phyloP scores from a whole-genome alignment of 1,140 invertebrate species.

The Drosophila tropicalis region DNA sequence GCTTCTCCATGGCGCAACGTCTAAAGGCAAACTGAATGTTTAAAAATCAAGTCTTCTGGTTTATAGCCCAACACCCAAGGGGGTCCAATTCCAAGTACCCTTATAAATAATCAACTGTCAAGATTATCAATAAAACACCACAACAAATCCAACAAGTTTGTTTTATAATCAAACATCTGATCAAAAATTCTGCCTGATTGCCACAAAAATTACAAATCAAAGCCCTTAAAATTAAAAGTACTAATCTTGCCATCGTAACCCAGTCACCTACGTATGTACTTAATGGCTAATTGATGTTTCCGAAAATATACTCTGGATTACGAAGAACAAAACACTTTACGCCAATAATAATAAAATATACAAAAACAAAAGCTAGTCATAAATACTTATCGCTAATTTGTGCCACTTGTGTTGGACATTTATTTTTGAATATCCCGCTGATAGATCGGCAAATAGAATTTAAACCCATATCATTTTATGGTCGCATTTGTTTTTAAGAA shows the following conservation, averaged over 20 bases:
- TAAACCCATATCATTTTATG: slow-evolving; percentile 18
- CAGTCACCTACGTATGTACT: not conserved
- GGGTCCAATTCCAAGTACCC: slow-evolving; percentile 26
- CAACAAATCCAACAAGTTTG: not conserved
- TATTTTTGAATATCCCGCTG: slow-evolving; percentile 11
- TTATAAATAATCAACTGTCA: slow-evolving; percentile 8
- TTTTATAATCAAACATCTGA: not conserved
- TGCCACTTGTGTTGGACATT: slow-evolving; percentile 23
- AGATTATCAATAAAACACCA: slow-evolving; percentile 23
- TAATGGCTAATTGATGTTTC: slow-evolving; percentile 21
- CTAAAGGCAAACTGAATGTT: slow-evolving; percentile 29
- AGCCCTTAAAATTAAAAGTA: not conserved
- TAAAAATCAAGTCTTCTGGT: not conserved
- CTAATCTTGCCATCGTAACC: not conserved
- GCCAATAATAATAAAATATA: not conserved
- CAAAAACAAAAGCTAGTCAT: not conserved
- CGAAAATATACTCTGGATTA: slow-evolving; percentile 20
- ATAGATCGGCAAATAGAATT: slow-evolving; percentile 1
- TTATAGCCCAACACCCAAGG: slow-evolving; percentile 24
- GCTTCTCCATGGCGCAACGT: slow-evolving; percentile 30
- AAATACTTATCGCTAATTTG: slow-evolving; percentile 33
- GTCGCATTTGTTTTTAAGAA: not conserved
- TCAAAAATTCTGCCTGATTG: not conserved
- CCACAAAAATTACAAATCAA: not conserved
- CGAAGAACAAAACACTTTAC: slow-evolving; percentile 13